Evolutionary conservation across 2,888 invertebrate species (phyloP), one percentile per base, ranked within the genome.

Genomic region (Andrena praecox): DNA sequence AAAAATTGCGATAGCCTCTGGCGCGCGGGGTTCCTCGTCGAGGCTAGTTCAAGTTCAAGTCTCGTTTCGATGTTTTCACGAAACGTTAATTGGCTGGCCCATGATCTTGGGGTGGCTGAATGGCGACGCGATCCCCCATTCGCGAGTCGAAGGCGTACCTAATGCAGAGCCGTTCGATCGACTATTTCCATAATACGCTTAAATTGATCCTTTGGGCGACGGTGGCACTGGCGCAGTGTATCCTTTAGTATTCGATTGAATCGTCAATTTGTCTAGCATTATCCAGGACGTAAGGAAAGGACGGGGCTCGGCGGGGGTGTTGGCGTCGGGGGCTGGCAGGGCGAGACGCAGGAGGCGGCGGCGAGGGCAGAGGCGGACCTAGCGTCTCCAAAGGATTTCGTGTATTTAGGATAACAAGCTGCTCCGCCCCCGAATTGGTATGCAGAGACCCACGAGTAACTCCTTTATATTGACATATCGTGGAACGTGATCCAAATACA

Each of bases 321-420:
- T 3, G 52, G 20, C n/a, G 52, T 52, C 27, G 68, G 76, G 50
- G 75, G 63, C 33, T 56, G 66, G 67, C 72, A 72, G 64, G 33
- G 63, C 35, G 31, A 60, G 54, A 3, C 70, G 82, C 48, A 62
- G 76, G 64, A 62, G 66, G 62, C 33, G 16, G 64, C 12, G 56
- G 63, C 52, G 64, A 60, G 60, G 68, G 77, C 60, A 73, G 89
- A 84, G 87, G 86, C 87, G 86, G 89, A 86, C 87, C 85, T 52
- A 80, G 82, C 90, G 87, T 91, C 91, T 92, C 93, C 91, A 91
- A 93, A 93, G 93, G 93, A 93, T 94, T 93, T 93, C 92, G 93
- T 94, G 92, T 94, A 94, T 94, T 94, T 94, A 93, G 94, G 94
- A 94, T 94, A 94, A 94, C 94, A 93, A 94, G 94, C 93, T 89